phyloP scores from a whole-genome alignment of 2,113 vertebrate genomes.

The Brachypodius melanocephalos region DNA sequence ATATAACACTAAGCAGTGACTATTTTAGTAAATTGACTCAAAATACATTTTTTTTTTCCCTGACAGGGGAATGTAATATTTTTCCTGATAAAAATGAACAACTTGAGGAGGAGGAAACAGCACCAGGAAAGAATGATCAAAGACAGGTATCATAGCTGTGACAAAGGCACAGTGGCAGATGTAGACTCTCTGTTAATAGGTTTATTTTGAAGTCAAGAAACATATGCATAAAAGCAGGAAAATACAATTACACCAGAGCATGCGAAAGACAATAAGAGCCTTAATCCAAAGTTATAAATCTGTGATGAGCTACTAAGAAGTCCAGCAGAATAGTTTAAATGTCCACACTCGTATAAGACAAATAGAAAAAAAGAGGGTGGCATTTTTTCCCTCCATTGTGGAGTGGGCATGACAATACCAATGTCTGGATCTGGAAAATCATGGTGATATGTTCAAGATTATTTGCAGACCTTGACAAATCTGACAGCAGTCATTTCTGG shows the following conservation, averaged over 20 bases:
- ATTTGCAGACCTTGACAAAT: not conserved
- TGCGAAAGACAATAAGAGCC: not conserved
- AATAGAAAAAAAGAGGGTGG: not conserved
- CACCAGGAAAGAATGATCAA: not conserved
- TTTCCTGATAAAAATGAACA: constrained; percentile 67
- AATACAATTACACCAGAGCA: not conserved
- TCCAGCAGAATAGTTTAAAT: not conserved
- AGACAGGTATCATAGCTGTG: not conserved
- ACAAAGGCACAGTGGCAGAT: not conserved
- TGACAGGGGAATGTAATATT: constrained; percentile 67
- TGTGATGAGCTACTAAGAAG: not conserved
- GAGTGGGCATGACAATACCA: not conserved
- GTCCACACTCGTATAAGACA: not conserved
- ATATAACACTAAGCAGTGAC: constrained; percentile 71
- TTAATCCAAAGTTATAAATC: not conserved
- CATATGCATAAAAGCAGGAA: not conserved
- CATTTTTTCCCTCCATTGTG: not conserved
- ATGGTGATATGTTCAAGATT: not conserved
- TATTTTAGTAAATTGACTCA: constrained; percentile 73
- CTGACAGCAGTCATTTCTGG: not conserved
- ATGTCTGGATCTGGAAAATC: not conserved
- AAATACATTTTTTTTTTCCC: constrained; percentile 63
- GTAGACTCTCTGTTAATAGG: not conserved
- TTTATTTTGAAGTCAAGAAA: not conserved
- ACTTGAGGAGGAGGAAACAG: constrained; percentile 51